Base-by-base conservation (phyloP, 2,797 vertebrate species). In the Ptychobarbus kaznakovi region DNA sequence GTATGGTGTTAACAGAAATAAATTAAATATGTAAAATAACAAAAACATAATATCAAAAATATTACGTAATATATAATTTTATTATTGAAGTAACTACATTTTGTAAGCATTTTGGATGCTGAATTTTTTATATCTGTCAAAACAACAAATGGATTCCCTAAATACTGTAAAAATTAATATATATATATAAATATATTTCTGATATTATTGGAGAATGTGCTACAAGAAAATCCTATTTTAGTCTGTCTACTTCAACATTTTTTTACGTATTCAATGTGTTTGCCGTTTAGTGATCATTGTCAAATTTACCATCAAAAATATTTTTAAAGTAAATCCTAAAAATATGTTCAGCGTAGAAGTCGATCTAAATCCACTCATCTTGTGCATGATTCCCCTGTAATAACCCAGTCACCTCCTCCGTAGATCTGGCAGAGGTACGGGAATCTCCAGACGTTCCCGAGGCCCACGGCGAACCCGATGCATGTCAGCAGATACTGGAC, bases 391-490 rank as follows among this genome's bases (percentile, higher is more conserved):
- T 25, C 0, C 18, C 10, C 16, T 1, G 22, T 25, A 65, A 90
- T 11, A 6, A 42, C 46, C 6, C 20, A 68, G 68, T 72, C 40
- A 97, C 97, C 97, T 92, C 98, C 97, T 88, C 97, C 97, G 0
- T 98, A 94, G 72, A 94, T 96, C 93, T 98, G 97, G 87, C 97
- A 98, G 53, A 98, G 83, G 90, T 97, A 99, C 0, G 97, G 97
- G 92, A 98, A 99, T 40, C 97, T 90, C 97, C 97, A 98, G 53
- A 99, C 89, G 7, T 99, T 98, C 70, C 98, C 97, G 86, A 98
- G 86, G 49, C 98, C 98, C 40, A 99, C 97, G 0, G 97, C 97
- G 73, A 97, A 98, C 61, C 97, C 97, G 0, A 97, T 91, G 18
- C 96, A 97, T 80, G 97, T 97, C 46, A 98, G 92, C 58, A 98